Evolutionary conservation across 2,113 vertebrate species (phyloP), one percentile per base, ranked within the genome.

Genomic region (Scatophagus argus): DNA sequence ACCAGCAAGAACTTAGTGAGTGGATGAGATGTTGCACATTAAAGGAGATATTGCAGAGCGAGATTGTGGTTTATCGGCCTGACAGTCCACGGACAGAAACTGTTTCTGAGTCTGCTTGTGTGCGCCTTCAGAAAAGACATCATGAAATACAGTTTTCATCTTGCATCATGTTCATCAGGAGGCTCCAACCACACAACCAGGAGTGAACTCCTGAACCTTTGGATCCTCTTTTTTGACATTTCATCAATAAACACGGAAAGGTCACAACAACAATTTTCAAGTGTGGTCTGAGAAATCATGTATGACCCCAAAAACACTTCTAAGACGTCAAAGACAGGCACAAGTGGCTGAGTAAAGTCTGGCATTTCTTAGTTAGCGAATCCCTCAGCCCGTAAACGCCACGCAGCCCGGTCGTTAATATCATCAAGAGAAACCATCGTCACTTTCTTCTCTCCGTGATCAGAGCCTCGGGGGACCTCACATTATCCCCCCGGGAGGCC

Each of bases 401-500:
- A n/a, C n/a, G n/a, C n/a, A n/a, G n/a, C 51, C 60, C 31, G 43
- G 29, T 73, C 87, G 81, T 82, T 86, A 74, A 62, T 78, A 52
- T 80, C 83, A 86, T 81, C 81, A 83, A 65, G 75, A 86, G 64
- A 74, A 81, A 39, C 70, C 65, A 8, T 39, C 69, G 62, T 79
- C 73, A 76, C 79, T 82, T 85, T 86, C 79, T 68, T 79, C 67
- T 67, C 44, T 84, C 64, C 68, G 67, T 83, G 81, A 81, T 78
- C 75, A 19, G 71, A 83, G 84, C 74, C 91, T 89, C 88, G 0
- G 59, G 87, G 88, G 90, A 47, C 85, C 81, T 91, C 77, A 10
- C 66, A 68, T 85, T 34, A 41, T 87, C 77, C 82, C 82, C 82
- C 0, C 9, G 85, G 69, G 83, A 89, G 79, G 62, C 66, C 80